These are phyloP conservation scores for Neogale vison DNA, from an alignment of 2,113 vertebrate genomes.

Conservation along the genomic window DNA sequence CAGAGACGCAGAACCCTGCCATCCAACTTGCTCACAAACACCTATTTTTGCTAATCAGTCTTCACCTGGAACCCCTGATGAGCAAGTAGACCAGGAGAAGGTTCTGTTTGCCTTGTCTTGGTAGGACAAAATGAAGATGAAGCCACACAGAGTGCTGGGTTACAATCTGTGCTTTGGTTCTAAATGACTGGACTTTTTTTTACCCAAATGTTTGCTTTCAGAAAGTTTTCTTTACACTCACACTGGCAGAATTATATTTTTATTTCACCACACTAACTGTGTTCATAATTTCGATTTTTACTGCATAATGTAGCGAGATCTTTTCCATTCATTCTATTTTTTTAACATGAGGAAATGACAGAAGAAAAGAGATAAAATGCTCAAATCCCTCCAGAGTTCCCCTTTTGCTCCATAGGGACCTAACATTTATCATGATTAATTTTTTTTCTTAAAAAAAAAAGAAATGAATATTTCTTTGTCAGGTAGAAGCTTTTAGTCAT, in stretches of 20 bases:
- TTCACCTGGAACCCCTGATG: not conserved
- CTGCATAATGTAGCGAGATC: not conserved
- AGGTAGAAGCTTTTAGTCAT: conserved; percentile 86
- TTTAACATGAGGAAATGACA: conserved; percentile 1
- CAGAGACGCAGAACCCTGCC: not conserved
- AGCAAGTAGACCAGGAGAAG: not conserved
- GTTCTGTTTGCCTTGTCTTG: not conserved
- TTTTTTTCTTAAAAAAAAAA: conserved; percentile 55
- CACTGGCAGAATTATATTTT: conserved; percentile 66
- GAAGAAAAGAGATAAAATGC: conserved; percentile 4
- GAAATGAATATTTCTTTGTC: conserved; percentile 83
- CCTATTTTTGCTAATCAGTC: not conserved
- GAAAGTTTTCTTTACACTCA: conserved; percentile 49
- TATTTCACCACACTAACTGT: conserved; percentile 46
- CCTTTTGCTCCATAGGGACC: conserved; percentile 77
- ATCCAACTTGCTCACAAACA: not conserved
- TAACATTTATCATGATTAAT: conserved; percentile 78
- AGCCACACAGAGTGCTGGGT: not conserved
- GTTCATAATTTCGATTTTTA: conserved; percentile 47
- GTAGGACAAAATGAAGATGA: not conserved
- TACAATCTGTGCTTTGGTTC: not conserved
- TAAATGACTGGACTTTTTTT: not conserved
- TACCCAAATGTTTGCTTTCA: not conserved
- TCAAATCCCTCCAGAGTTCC: conserved; percentile 57
- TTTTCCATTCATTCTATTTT: conserved; percentile 56